Evolutionary conservation across 2,113 vertebrate genomes (phyloP).

Genomic region (Odocoileus virginianus): DNA sequence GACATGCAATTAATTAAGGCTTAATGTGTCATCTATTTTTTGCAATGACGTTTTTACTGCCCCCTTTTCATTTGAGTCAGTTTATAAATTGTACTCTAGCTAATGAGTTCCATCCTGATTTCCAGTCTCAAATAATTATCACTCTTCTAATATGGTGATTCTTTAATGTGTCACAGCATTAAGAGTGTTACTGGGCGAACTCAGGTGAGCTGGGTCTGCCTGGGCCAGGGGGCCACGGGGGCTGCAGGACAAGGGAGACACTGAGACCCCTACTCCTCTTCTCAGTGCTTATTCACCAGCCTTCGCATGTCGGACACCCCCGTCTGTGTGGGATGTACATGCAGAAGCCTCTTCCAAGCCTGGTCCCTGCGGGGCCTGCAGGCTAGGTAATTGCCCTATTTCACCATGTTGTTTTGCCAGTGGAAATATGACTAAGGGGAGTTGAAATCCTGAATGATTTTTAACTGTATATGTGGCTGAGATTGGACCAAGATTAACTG

Average conservation of each 20-base stretch:
- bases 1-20: slow-evolving; percentile 70
- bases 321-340: not conserved
- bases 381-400: not conserved
- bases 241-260: not conserved
- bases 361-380: not conserved
- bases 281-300: not conserved
- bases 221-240: fast-evolving
- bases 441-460: not conserved
- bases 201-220: not conserved
- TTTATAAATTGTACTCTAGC: slow-evolving; percentile 62
- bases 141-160: not conserved
- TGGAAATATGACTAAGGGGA: not conserved
- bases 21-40: slow-evolving; percentile 75
- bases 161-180: not conserved
- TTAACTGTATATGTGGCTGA: not conserved
- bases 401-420: not conserved
- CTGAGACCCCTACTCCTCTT: fast-evolving
- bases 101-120: slow-evolving; percentile 58
- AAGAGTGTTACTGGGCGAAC: not conserved
- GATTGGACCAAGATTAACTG: not conserved
- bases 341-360: not conserved
- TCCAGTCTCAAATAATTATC: slow-evolving; percentile 49
- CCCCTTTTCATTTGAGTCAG: slow-evolving; percentile 46
- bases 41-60: slow-evolving; percentile 66
- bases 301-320: fast-evolving